Percentiles rank a stretch among this genome's conserved stretches.
phyloP scores from a whole-genome alignment of 2,888 invertebrate genomes.

The Ichneumoninae sp. region DNA sequence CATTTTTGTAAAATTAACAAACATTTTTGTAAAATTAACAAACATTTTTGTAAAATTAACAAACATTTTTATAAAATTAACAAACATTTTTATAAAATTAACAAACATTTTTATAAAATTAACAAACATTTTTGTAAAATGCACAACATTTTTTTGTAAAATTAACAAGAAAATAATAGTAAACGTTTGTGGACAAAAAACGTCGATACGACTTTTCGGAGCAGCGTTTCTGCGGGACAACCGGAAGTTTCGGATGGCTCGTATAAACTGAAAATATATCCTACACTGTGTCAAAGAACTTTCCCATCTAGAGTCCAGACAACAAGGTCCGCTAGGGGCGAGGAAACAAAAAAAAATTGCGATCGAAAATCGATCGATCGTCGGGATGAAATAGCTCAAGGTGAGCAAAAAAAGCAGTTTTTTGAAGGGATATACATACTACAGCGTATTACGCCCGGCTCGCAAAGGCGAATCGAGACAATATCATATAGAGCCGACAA shows the following conservation, averaged over 20 bases:
- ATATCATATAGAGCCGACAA: not conserved
- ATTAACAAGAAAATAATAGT: no score
- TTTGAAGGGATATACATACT: constrained; percentile 21
- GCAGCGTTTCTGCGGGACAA: not conserved
- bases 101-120: no score
- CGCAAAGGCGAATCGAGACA: not conserved
- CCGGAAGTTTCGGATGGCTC: constrained; percentile 33
- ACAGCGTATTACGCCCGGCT: not conserved
- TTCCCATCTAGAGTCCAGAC: not conserved
- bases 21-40: no score
- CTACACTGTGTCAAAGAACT: constrained; percentile 9
- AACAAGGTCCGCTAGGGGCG: not conserved
- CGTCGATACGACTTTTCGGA: not conserved
- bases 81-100: no score
- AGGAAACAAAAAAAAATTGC: not conserved
- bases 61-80: no score
- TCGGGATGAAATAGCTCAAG: constrained; percentile 34
- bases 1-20: no score
- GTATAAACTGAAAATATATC: constrained; percentile 30
- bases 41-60: no score
- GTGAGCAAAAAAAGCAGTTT: constrained; percentile 6
- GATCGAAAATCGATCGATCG: constrained; percentile 20
- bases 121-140: no score
- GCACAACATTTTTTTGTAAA: no score
- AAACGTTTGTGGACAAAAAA: no score